These are phyloP conservation scores for Pantherophis guttatus DNA, from an alignment of 2,113 vertebrate genomes.

Conservation along the genomic window DNA sequence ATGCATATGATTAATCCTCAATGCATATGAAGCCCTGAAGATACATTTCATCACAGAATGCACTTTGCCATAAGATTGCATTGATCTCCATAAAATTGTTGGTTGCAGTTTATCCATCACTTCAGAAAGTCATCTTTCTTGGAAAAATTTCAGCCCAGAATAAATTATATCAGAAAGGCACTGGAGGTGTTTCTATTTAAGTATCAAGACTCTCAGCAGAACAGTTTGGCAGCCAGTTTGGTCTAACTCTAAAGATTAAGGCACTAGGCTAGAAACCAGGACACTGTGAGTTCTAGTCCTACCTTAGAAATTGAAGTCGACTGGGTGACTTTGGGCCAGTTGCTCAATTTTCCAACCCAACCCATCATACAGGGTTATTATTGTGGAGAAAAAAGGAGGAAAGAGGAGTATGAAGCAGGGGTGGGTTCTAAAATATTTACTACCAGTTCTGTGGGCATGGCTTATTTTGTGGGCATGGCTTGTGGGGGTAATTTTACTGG, in stretches of 20 bases:
- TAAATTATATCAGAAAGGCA: background rate
- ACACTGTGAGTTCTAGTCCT: background rate
- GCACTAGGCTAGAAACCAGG: background rate
- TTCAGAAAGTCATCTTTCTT: background rate
- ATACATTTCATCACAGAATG: background rate
- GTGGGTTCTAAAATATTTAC: too few relatives aligned
- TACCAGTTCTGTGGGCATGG: too few relatives aligned
- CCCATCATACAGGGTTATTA: background rate
- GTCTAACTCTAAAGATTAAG: background rate
- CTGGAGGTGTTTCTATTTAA: background rate
- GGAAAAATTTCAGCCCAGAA: background rate
- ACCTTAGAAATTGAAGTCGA: background rate
- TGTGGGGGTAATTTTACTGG: too few relatives aligned
- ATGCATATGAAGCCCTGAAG: background rate
- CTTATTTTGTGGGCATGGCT: too few relatives aligned
- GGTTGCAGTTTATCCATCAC: background rate
- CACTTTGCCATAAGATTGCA: background rate
- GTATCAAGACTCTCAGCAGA: background rate
- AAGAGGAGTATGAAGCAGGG: background rate
- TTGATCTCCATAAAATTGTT: background rate
- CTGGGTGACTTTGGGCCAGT: background rate
- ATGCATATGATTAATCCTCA: background rate
- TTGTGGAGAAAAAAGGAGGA: background rate
- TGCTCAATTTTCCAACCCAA: background rate
- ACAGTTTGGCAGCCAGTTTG: background rate